Percentiles rank a stretch among this genome's conserved stretches.
phyloP scores from a whole-genome alignment of 2,113 vertebrate species.

The Nesoenas mayeri region DNA sequence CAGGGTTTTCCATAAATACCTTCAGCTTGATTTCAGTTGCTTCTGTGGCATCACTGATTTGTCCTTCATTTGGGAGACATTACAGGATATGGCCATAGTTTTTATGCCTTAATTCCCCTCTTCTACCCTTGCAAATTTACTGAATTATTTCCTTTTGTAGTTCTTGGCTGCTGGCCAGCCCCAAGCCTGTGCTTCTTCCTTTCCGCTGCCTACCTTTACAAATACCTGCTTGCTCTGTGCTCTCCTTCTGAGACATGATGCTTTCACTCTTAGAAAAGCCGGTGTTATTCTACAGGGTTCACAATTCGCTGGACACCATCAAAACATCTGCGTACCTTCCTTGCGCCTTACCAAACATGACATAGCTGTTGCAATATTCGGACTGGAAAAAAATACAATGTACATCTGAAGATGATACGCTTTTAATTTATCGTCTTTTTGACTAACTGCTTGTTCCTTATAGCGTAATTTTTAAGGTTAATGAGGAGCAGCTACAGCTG shows the following conservation, averaged over 20 bases:
- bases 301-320: background rate
- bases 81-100: background rate
- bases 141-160: rapidly evolving
- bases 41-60: background rate
- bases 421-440: background rate
- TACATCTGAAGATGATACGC: background rate
- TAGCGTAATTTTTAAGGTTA: background rate
- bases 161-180: background rate
- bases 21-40: background rate
- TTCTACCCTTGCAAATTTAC: background rate
- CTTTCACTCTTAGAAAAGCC: background rate
- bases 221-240: background rate
- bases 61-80: background rate
- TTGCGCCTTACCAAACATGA: rapidly evolving
- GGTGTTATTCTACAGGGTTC: background rate
- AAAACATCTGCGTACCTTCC: background rate
- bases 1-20: background rate
- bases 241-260: background rate
- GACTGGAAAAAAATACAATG: background rate
- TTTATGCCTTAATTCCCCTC: background rate
- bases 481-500: background rate
- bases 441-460: background rate
- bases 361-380: background rate
- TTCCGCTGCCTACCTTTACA: background rate
- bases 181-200: background rate